phyloP scores from a whole-genome alignment of 2,888 invertebrate species.

The Parapristionchus giblindavisi region DNA sequence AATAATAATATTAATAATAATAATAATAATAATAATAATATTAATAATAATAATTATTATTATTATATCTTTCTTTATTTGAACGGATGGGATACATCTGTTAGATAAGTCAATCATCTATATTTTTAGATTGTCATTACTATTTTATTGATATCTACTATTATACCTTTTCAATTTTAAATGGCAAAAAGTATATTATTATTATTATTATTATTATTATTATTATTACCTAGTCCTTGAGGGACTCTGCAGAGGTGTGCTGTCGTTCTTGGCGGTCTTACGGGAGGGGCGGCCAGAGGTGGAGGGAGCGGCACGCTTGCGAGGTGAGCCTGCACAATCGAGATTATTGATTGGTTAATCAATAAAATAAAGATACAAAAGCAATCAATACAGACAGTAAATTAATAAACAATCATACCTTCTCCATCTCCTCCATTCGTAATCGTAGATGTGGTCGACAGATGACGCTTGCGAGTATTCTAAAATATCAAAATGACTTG shows the following conservation, averaged over 20 bases:
- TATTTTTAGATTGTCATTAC: too few species aligned
- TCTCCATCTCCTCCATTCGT: constrained; percentile 38
- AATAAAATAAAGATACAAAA: not conserved
- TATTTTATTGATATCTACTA: too few species aligned
- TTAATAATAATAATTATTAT: too few species aligned
- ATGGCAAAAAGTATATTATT: not conserved
- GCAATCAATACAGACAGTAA: not conserved
- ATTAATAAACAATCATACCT: not conserved
- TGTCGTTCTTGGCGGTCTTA: constrained; percentile 29
- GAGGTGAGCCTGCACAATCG: constrained; percentile 41
- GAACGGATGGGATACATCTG: too few species aligned
- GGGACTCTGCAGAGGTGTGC: constrained; percentile 20
- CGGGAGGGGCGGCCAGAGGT: constrained; percentile 47
- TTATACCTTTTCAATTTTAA: not conserved
- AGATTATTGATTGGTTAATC: not conserved
- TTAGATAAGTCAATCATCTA: too few species aligned
- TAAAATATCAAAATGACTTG: too few species aligned
- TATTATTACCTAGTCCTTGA: not conserved
- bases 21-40: too few species aligned
- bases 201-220: not conserved
- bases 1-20: too few species aligned
- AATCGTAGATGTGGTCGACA: constrained; percentile 55
- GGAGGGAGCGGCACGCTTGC: constrained; percentile 45
- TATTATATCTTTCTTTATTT: too few species aligned
- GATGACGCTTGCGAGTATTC: constrained; percentile 54